Evolutionary conservation across 1,140 invertebrate genomes (phyloP), one percentile per base, ranked within the genome.

Genomic region (Stenopsyche tienmushanensis): DNA sequence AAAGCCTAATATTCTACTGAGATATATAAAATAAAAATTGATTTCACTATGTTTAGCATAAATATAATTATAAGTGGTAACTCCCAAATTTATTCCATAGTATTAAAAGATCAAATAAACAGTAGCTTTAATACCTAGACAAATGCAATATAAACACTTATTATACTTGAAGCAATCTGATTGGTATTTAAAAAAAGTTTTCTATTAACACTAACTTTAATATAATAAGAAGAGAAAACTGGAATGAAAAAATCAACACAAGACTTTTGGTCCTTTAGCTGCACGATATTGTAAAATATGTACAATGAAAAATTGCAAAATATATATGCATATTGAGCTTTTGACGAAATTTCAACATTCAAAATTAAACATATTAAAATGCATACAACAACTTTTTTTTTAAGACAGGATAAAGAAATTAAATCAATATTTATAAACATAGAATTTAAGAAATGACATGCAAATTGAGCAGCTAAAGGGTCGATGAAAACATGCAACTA

Each of bases 401-500:
- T n/a, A n/a, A n/a, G n/a, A n/a, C n/a, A n/a, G n/a, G n/a, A n/a
- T n/a, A n/a, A n/a, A n/a, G n/a, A 3, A 20, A 18, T 49, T 17
- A 10, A 18, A n/a, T 9, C 5, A 47, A 47, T 47, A 47, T 47
- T 47, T 49, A 20, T 20, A 10, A 49, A 49, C n/a, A 18, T 49
- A 49, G 17, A 49, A 10, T n/a, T n/a, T n/a, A n/a, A n/a, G n/a
- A n/a, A n/a, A n/a, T n/a, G n/a, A n/a, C 44, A 62, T 26, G 24
- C 58, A 49, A 23, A 39, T 23, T 21, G 13, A 24, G 53, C 13
- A 42, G 58, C 23, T 20, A 24, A 45, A 44, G 24, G 39, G 45
- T 44, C n/a, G 18, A 60, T 42, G 64, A 63, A 76, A 78, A 76
- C 79, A 81, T 81, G 79, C 79, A 78, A 78, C 76, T 75, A 80